A percentile compares a stretch with the other conserved stretches of the same genome.
Conservation (phyloP, 2,888 invertebrate species). For the Harmothoe impar region DNA sequence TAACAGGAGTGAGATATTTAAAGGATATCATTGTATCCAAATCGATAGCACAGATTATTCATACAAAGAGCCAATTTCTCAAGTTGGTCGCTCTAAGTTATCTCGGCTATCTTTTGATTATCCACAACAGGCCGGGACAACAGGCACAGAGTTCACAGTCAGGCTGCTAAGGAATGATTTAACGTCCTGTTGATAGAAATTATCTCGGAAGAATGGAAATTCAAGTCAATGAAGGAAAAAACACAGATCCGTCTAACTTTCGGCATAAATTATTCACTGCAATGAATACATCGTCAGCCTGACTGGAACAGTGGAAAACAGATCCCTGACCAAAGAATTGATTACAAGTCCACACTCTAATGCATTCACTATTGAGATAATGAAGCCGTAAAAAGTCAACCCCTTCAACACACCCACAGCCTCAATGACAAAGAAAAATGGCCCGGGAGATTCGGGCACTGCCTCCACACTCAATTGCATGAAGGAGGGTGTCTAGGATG, state of each 20-base stretch:
- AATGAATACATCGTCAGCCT: constrained; percentile 1
- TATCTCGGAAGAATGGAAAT: not conserved
- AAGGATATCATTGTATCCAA: no score
- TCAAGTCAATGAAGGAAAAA: not conserved
- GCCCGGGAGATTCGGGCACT: not conserved
- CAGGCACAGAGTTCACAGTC: no score
- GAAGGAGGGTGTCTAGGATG: not conserved
- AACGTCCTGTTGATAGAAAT: no score
- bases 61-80: no score
- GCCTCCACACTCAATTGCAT: not conserved
- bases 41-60: no score
- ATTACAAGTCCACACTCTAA: not conserved
- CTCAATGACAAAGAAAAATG: not conserved
- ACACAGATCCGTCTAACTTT: not conserved
- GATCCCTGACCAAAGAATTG: constrained; percentile 42
- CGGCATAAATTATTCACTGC: constrained; percentile 28
- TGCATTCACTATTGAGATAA: constrained; percentile 31
- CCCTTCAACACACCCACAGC: not conserved
- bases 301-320: constrained; percentile 27
- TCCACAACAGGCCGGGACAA: no score
- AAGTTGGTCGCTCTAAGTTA: no score
- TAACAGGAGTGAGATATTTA: no score
- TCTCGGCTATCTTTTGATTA: no score
- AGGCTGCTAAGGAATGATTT: no score
- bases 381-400: not conserved